Evolutionary conservation across 92 coral and sea anemone genomes (phyloP).

Genomic region (Actinernus sp.): DNA sequence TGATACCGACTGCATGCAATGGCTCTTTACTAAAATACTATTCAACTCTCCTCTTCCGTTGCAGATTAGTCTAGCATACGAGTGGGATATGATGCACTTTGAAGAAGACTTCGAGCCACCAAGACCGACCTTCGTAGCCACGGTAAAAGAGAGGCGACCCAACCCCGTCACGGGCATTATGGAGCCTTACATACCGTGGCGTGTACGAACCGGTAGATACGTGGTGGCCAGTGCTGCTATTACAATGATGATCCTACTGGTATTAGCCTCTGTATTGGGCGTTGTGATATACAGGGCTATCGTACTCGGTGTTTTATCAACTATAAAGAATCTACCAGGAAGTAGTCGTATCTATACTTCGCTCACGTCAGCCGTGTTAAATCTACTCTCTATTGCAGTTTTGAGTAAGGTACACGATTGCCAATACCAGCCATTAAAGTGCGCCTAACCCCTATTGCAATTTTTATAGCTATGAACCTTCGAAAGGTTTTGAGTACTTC

Average conservation of each 20-base stretch:
- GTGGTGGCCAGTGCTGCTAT: constrained; percentile 31
- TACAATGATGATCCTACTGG: constrained; percentile 39
- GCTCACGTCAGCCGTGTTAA: constrained; percentile 16
- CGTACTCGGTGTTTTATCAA: constrained; percentile 7
- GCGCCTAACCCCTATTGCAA: too few species aligned
- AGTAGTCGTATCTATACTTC: constrained; percentile 22
- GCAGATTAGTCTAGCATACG: constrained; percentile 33
- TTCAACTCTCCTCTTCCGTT: too few species aligned
- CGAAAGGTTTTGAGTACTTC: too few species aligned
- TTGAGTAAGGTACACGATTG: constrained; percentile 26
- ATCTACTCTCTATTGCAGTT: constrained; percentile 11
- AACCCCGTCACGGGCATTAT: constrained; percentile 58
- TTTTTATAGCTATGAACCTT: too few species aligned
- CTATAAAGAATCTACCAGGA: constrained; percentile 3
- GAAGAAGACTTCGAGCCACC: constrained; percentile 61
- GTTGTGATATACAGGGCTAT: constrained; percentile 17
- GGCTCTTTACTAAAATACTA: too few species aligned
- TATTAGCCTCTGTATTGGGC: constrained; percentile 33
- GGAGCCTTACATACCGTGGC: constrained; percentile 53
- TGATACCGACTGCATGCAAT: too few species aligned
- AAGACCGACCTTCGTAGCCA: constrained; percentile 57
- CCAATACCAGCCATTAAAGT: too few species aligned
- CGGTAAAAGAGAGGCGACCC: constrained; percentile 22
- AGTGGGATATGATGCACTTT: constrained; percentile 59
- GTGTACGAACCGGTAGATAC: constrained; percentile 25